Evolutionary conservation across 2,797 vertebrate genomes (phyloP), one percentile per base, ranked within the genome.

Genomic region (Acomys russatus): DNA sequence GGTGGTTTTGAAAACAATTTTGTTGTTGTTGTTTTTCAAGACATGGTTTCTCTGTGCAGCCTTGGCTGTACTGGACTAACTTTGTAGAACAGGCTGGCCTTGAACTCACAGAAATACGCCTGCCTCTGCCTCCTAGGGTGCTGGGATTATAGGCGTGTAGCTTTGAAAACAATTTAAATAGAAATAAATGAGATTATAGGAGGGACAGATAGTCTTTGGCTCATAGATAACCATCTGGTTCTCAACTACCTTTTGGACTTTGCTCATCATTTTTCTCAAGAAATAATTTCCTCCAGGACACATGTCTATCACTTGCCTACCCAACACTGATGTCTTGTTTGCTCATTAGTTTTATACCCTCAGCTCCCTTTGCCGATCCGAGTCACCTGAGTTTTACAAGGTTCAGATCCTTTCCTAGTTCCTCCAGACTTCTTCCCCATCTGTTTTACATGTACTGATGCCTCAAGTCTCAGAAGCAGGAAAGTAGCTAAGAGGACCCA

Each of bases 241-340:
- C 71, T 84, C 38, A 91, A 44, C 18, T 90, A 90, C 68, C 77
- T 94, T 93, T 95, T 91, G 85, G 85, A 82, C 68, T 85, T 94
- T 38, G 54, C 15, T 91, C 68, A 93, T 73, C n/a, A 86, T 91
- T 78, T 88, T 84, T 15, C 51, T 82, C 20, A 90, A 95, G 82
- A 94, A 96, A 76, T 90, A 64, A 82, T 78, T 96, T 73, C 78
- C 71, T 85, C 82, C 88, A 15, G 90, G 80, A 85, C 85, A 71
- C 9, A 66, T 25, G 7, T 71, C 84, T 71, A 5, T 91, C 80
- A 87, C 64, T 51, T 92, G 80, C 90, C 10, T 38, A 35, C 0
- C 51, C 8, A 0, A 76, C 9, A 80, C 3, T 78, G 49, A 70
- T 28, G 8, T 63, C 51, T 63, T 85, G 11, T 77, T 68, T 85